Base-by-base conservation (phyloP, 2,113 vertebrate species). In the Crotophaga sulcirostris region DNA sequence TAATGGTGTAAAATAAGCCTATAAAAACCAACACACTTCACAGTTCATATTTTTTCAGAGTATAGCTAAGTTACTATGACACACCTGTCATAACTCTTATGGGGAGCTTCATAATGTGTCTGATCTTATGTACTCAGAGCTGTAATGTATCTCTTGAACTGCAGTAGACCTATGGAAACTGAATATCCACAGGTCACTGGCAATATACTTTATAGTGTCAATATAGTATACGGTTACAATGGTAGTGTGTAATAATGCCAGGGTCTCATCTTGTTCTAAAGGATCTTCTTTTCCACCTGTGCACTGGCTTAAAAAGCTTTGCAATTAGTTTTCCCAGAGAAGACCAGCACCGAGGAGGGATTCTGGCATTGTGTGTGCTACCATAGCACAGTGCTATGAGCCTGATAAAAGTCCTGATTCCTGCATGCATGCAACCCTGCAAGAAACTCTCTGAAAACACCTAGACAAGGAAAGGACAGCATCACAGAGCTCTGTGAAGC, bases 41-140 rank as follows among this genome's bases (percentile, higher is more conserved):
- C 4, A 95, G 83, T 89, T 93, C 94, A 97, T 97, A 88, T 75
- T 92, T 96, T 90, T 72, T 44, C 93, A 84, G 85, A 25, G 59
- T 92, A 13, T 7, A 63, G 76, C 33, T 97, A 96, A 96, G 77
- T 93, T 95, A 82, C 76, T 96, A 18, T 96, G 96, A 96, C 94
- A 96, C 73, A 93, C 94, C 85, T 97, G 94, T 96, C 96, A 97
- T 96, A 96, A 97, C 93, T 97, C 80, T 96, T 93, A 72, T 3
- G 20, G 83, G 88, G 88, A 92, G 90, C 90, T 94, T 84, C 94
- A 78, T 52, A 21, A 96, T 2, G 73, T 45, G 80, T 77, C 96
- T 97, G 94, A 95, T 96, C 90, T 93, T 78, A 74, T 23, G 44
- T 14, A 34, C 76, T 72, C 23, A 2, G 90, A 79, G 88, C 83